phyloP scores from a whole-genome alignment of 1,140 invertebrate genomes.

The Ylistrum balloti region DNA sequence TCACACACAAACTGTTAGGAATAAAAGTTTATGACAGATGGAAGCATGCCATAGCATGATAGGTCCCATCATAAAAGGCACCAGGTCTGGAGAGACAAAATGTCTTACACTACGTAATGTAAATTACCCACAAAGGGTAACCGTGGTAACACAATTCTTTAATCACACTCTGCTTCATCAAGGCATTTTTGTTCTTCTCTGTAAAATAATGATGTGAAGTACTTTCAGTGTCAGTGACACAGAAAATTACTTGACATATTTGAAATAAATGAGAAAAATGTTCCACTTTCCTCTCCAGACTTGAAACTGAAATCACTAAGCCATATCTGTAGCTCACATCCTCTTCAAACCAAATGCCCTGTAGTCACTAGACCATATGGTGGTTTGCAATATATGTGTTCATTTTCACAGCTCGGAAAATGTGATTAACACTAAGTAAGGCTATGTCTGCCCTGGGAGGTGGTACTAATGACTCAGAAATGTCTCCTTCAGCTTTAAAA shows the following conservation, averaged over 20 bases:
- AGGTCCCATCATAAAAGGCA: too few species aligned
- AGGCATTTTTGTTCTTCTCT: neutral
- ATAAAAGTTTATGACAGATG: too few species aligned
- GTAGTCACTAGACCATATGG: neutral
- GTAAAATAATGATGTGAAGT: neutral
- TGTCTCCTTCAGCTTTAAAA: neutral
- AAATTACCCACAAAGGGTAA: too few species aligned
- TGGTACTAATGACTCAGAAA: neutral
- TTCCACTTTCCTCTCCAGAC: neutral
- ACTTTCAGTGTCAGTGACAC: neutral
- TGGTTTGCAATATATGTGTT: neutral
- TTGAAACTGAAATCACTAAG: neutral
- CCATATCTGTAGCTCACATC: neutral
- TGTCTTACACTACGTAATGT: too few species aligned
- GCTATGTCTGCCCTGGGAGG: neutral
- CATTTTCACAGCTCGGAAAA: constrained; percentile 34
- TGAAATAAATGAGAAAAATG: neutral
- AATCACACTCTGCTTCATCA: too few species aligned
- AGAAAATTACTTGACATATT: neutral
- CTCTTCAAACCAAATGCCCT: constrained; percentile 6
- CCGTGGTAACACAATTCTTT: too few species aligned
- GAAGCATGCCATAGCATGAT: too few species aligned
- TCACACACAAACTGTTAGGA: too few species aligned
- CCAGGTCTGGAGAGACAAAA: too few species aligned
- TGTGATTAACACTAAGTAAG: neutral